Evolutionary conservation across 2,888 invertebrate genomes (phyloP).

Genomic region (Dyspetes luteomarginatus): DNA sequence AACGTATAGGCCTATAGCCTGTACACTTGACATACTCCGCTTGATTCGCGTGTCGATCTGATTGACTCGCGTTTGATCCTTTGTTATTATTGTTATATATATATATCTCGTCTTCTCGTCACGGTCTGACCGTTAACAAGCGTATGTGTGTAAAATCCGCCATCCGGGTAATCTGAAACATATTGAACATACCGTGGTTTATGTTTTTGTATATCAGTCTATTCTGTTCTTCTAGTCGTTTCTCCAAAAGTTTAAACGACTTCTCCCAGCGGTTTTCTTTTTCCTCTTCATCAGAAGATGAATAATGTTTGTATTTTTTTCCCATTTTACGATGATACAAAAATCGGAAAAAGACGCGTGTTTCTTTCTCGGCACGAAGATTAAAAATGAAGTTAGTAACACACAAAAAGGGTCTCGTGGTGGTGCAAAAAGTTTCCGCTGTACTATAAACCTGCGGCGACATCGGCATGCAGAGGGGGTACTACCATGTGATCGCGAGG

Average conservation of each 20-base stretch:
- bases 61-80: conserved; percentile 9
- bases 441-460: background rate
- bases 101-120: background rate
- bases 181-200: conserved; percentile 4
- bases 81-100: no score
- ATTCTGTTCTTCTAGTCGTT: background rate
- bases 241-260: conserved; percentile 1
- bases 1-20: background rate
- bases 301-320: background rate
- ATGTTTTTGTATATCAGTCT: background rate
- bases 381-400: background rate
- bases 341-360: background rate
- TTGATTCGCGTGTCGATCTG: background rate
- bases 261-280: conserved; percentile 9
- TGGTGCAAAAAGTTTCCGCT: background rate
- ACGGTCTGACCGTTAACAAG: background rate
- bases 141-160: background rate
- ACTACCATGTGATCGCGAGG: no score
- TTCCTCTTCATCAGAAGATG: background rate
- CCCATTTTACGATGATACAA: background rate
- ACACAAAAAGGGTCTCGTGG: background rate
- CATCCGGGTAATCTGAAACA: background rate
- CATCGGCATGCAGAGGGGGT: background rate
- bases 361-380: conserved; percentile 1
- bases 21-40: background rate